phyloP scores from a whole-genome alignment of 2,888 invertebrate species.

The Nasonia oneida region DNA sequence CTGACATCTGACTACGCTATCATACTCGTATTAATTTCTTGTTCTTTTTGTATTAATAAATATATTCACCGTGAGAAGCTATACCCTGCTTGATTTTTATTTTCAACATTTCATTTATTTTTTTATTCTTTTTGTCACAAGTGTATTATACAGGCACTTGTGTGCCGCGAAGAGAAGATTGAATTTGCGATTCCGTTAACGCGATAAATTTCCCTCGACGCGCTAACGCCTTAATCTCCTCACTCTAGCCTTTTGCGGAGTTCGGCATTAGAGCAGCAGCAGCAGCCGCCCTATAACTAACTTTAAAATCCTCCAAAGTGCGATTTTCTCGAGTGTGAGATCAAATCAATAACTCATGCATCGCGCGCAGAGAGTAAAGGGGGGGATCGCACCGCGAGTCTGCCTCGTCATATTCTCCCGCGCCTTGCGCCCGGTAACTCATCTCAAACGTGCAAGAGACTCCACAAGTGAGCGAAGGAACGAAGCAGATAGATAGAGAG shows the following conservation, averaged over 20 bases:
- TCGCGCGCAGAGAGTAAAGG: background rate
- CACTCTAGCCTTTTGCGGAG: background rate
- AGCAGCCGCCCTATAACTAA: background rate
- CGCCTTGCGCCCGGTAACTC: background rate
- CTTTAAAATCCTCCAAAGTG: constrained; percentile 27
- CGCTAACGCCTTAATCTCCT: background rate
- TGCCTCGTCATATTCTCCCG: background rate
- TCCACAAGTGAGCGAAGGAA: constrained; percentile 7
- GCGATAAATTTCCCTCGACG: background rate
- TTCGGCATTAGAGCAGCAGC: background rate
- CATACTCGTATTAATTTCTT: no score
- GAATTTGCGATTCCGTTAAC: background rate
- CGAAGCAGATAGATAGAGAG: constrained; percentile 10
- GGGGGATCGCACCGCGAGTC: background rate
- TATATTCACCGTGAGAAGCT: no score
- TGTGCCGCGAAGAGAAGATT: background rate
- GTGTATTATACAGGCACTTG: no score
- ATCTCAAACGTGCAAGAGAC: constrained; percentile 13
- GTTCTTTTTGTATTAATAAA: no score
- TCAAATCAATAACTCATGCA: constrained; percentile 44
- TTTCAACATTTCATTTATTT: no score
- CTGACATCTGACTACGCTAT: no score
- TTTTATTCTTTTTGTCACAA: background rate
- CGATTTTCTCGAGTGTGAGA: constrained; percentile 27
- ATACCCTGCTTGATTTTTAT: no score